Conservation (phyloP, 2,888 invertebrate species). For the Idaea biselata region DNA sequence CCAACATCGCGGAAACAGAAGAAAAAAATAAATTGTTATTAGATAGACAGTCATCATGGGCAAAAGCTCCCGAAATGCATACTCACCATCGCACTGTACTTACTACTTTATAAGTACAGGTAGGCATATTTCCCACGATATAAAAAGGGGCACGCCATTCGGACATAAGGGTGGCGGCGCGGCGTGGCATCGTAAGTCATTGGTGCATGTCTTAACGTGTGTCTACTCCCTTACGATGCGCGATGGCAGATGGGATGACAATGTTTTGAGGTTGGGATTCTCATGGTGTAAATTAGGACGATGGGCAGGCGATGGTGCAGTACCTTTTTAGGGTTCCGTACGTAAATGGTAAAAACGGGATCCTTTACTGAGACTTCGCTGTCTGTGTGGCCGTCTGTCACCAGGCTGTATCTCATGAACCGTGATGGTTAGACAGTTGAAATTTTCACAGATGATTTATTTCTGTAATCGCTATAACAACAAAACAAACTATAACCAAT, state of each 20-base stretch:
- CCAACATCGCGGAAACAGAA: too few species aligned
- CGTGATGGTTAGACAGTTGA: too few species aligned
- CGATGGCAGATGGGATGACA: constrained; percentile 40
- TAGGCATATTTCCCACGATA: constrained; percentile 75
- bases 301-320: constrained; percentile 18
- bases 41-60: too few species aligned
- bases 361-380: too few species aligned
- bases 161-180: constrained; percentile 49
- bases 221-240: constrained; percentile 32
- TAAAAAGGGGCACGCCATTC: constrained; percentile 55
- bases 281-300: constrained; percentile 32
- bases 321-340: too few species aligned
- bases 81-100: neutral
- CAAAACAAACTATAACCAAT: too few species aligned
- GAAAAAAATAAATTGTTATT: too few species aligned
- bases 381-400: too few species aligned
- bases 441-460: too few species aligned
- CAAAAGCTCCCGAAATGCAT: neutral
- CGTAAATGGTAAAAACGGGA: too few species aligned
- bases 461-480: too few species aligned
- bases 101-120: constrained; percentile 53
- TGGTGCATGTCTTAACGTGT: constrained; percentile 48
- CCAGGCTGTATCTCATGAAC: too few species aligned
- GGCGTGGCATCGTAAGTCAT: constrained; percentile 36
- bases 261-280: constrained; percentile 37